phyloP scores from a whole-genome alignment of 2,113 vertebrate genomes.

The Coptodon bakossiorum region DNA sequence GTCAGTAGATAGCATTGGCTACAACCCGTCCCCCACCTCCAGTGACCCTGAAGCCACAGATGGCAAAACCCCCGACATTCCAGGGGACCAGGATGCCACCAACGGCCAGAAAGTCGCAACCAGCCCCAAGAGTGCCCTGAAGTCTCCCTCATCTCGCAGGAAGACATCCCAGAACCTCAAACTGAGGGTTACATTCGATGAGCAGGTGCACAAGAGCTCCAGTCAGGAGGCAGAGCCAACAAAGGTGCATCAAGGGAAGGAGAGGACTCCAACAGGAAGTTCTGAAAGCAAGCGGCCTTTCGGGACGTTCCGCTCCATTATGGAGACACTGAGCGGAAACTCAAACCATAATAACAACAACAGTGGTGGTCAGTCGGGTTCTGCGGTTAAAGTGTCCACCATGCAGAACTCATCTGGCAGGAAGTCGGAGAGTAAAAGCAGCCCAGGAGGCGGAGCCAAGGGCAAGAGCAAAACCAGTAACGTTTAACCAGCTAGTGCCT shows the following conservation, averaged over 20 bases:
- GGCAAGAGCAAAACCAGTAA: slow-evolving; percentile 83
- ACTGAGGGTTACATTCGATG: slow-evolving; percentile 95
- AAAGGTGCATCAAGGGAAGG: slow-evolving; percentile 77
- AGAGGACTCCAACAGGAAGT: slow-evolving; percentile 63
- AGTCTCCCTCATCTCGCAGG: slow-evolving; percentile 92
- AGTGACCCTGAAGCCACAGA: slow-evolving; percentile 79
- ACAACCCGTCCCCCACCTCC: slow-evolving; percentile 85
- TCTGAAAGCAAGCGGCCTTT: slow-evolving; percentile 83
- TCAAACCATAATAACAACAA: slow-evolving; percentile 87
- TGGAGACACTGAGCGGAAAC: slow-evolving; percentile 93
- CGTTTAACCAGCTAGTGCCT: slow-evolving; percentile 37
- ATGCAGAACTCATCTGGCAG: slow-evolving; percentile 78
- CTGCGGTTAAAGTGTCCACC: slow-evolving; percentile 54
- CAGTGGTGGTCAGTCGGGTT: slow-evolving; percentile 16
- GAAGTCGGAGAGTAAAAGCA: slow-evolving; percentile 80
- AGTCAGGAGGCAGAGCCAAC: slow-evolving; percentile 64
- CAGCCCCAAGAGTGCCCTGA: slow-evolving; percentile 97
- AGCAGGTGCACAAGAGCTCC: slow-evolving; percentile 85
- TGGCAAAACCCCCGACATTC: slow-evolving; percentile 44
- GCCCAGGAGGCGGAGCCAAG: slow-evolving; percentile 70
- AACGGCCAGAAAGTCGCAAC: slow-evolving; percentile 79
- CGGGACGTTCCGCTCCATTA: slow-evolving; percentile 91
- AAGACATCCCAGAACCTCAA: slow-evolving; percentile 92
- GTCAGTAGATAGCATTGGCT: slow-evolving; percentile 73
- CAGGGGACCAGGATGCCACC: slow-evolving; percentile 65